A percentile compares a stretch with the other conserved stretches of the same genome.
These are phyloP conservation scores for Microctonus hyperodae DNA, from an alignment of 2,888 invertebrate species.

Conservation along the genomic window DNA sequence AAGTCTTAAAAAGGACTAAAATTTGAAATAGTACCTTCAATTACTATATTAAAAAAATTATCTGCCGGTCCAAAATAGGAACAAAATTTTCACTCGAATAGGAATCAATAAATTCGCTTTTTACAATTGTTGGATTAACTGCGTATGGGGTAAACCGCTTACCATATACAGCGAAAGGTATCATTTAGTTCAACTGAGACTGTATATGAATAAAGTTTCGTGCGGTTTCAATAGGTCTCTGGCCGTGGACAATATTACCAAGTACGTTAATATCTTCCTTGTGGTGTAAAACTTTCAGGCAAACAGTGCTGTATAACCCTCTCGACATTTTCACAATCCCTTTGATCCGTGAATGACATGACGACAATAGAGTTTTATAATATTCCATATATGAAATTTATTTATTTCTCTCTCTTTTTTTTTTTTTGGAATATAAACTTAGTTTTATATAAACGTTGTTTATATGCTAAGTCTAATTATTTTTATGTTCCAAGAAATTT, in stretches of 20 bases:
- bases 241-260: slow-evolving; percentile 59
- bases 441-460: background rate
- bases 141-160: background rate
- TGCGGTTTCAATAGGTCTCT: slow-evolving; percentile 61
- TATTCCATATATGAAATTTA: background rate
- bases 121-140: background rate
- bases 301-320: slow-evolving; percentile 13
- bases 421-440: background rate
- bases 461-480: background rate
- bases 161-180: background rate
- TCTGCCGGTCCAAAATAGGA: no score
- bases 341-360: slow-evolving; percentile 26
- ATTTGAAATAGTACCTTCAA: no score
- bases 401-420: no score
- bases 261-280: slow-evolving; percentile 59
- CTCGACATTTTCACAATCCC: background rate
- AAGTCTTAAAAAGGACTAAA: no score
- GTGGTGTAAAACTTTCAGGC: slow-evolving; percentile 24
- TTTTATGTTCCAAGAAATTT: background rate
- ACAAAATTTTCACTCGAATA: no score
- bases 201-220: slow-evolving; percentile 59
- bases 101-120: no score
- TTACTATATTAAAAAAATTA: no score
- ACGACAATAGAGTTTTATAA: background rate
- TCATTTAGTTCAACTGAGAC: slow-evolving; percentile 21